Percentiles rank a stretch among this genome's conserved stretches.
These are phyloP conservation scores for Baryphthengus martii DNA, from an alignment of 2,113 vertebrate species.

Conservation along the genomic window DNA sequence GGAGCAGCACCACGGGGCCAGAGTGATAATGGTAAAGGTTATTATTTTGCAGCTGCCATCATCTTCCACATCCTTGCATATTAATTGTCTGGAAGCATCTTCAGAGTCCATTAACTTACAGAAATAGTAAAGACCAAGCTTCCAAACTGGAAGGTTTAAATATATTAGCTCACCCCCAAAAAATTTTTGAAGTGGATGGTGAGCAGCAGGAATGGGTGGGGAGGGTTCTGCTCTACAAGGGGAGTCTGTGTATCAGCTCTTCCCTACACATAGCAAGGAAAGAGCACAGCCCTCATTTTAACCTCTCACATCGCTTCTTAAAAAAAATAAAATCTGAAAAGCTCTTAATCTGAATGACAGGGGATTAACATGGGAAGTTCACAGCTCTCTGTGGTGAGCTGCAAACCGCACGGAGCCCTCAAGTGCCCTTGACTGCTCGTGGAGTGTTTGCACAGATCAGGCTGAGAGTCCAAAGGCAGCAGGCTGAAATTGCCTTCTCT, in stretches of 20 bases:
- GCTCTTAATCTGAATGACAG: not conserved
- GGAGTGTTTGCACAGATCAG: not conserved
- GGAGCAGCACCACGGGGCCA: not conserved
- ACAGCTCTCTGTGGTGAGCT: accelerated
- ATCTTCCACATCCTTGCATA: not conserved
- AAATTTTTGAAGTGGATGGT: not conserved
- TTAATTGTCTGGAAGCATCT: not conserved
- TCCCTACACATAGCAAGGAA: not conserved
- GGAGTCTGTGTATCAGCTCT: not conserved
- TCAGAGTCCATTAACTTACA: not conserved
- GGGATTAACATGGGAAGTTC: not conserved
- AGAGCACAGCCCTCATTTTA: not conserved
- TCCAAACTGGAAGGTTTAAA: not conserved
- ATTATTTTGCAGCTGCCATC: not conserved
- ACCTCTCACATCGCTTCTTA: not conserved
- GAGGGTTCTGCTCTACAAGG: not conserved
- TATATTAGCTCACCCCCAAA: not conserved
- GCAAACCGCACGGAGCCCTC: not conserved
- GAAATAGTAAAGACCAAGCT: not conserved
- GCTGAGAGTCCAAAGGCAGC: not conserved
- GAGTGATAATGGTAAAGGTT: accelerated
- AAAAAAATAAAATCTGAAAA: not conserved
- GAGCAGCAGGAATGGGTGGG: not conserved
- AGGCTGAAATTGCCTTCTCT: not conserved
- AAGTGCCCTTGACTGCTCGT: not conserved